Percentiles rank a stretch among this genome's conserved stretches.
Evolutionary conservation across 2,113 vertebrate species (phyloP).

Genomic region (Eubucco bourcierii): DNA sequence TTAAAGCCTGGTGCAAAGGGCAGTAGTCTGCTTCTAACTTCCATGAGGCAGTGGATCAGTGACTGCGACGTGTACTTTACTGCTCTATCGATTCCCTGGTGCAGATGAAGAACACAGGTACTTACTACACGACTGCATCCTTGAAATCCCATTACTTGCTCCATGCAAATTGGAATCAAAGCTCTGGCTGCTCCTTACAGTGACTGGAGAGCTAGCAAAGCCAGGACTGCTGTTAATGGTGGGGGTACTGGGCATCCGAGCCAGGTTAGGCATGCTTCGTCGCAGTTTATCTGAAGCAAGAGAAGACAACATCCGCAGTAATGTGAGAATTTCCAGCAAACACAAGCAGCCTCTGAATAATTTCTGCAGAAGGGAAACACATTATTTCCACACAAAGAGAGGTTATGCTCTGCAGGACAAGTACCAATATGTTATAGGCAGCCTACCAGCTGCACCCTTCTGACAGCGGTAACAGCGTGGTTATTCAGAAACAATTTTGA

Average conservation of each 20-base stretch:
- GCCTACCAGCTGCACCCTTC: background rate
- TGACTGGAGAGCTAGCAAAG: slow-evolving; percentile 80
- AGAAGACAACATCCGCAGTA: background rate
- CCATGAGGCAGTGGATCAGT: background rate
- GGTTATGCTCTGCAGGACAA: background rate
- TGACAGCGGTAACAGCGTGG: background rate
- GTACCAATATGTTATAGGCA: background rate
- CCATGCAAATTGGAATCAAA: slow-evolving; percentile 90
- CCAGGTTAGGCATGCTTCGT: slow-evolving; percentile 96
- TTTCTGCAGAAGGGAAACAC: background rate
- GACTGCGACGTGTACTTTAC: background rate
- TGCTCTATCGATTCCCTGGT: rapidly evolving
- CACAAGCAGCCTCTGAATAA: background rate
- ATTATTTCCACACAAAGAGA: background rate
- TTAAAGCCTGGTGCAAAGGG: background rate
- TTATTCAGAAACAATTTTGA: background rate
- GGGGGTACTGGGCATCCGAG: slow-evolving; percentile 84
- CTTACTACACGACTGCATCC: slow-evolving; percentile 94
- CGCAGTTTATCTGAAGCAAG: slow-evolving; percentile 87
- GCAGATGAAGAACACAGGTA: background rate
- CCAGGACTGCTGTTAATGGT: slow-evolving; percentile 70
- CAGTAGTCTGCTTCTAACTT: background rate
- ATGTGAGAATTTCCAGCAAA: background rate
- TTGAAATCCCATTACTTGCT: slow-evolving; percentile 84
- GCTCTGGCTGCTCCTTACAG: slow-evolving; percentile 92